phyloP scores from a whole-genome alignment of 2,113 vertebrate genomes.

The Todiramphus chloris region DNA sequence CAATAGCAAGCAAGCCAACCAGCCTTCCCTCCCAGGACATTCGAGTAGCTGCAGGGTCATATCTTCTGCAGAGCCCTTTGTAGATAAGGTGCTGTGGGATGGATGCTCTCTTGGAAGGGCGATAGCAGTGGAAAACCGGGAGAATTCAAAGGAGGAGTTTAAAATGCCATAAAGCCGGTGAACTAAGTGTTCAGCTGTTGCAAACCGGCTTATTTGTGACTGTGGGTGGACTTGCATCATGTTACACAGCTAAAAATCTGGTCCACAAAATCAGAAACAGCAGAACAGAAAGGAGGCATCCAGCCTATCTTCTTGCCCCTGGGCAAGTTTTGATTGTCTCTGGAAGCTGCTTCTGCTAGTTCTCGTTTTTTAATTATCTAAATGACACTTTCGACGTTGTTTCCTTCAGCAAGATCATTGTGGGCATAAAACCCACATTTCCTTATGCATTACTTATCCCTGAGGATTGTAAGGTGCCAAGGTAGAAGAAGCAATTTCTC shows the following conservation, averaged over 20 bases:
- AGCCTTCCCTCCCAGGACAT: neutral
- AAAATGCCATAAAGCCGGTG: neutral
- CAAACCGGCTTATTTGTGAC: slow-evolving; percentile 16
- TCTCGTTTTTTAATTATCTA: slow-evolving; percentile 25
- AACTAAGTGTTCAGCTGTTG: neutral
- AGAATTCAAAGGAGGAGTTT: slow-evolving; percentile 26
- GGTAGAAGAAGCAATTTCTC: neutral
- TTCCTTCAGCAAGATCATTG: slow-evolving; percentile 4
- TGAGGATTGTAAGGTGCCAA: neutral
- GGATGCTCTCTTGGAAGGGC: neutral
- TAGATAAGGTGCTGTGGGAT: slow-evolving; percentile 21
- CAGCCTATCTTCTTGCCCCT: neutral
- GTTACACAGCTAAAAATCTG: neutral
- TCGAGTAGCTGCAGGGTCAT: neutral
- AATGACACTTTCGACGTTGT: neutral
- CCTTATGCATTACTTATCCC: neutral
- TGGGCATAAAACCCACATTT: neutral
- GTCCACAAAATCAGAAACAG: neutral
- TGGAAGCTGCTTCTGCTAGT: neutral
- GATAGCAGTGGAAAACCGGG: neutral
- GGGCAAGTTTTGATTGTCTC: neutral
- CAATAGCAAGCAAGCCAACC: neutral
- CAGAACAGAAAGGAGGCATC: neutral
- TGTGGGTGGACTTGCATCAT: neutral
- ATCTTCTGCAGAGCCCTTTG: slow-evolving; percentile 4